Evolutionary conservation across 2,888 invertebrate species (phyloP), one percentile per base, ranked within the genome.

Genomic region (Cheilosia impressa): DNA sequence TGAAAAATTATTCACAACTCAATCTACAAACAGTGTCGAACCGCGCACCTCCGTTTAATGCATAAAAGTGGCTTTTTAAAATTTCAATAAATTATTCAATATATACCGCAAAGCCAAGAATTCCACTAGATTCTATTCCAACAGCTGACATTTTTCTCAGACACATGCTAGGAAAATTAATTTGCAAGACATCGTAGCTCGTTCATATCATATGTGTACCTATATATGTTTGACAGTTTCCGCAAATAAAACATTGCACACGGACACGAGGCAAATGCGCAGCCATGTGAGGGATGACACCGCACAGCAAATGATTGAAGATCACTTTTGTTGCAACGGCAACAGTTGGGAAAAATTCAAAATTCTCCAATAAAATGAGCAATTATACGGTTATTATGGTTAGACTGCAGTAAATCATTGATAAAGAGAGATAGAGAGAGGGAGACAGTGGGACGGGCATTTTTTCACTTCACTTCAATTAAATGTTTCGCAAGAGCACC

Each of bases 1-100:
- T 13, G 4, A 13, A 38, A 13, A 38, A 38, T 1, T 38, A 38
- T 38, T 13, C 13, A 38, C 38, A 34, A 34, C 10, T 10, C 3
- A 34, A 34, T 10, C 34, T 34, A 34, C 34, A 13, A 13, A 38
- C 38, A 38, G 38, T 38, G 38, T 38, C 38, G 13, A 38, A 1
- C 38, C 1, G 38, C 13, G 38, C 13, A 10, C 38, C 38, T 38
- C 2, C 38, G 13, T 38, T 13, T 13, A 13, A 38, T 38, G 4
- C 4, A 38, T 38, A 38, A 13, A 38, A 38, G 38, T 38, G 38
- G 13, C 3, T 13, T 38, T 38, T 38, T 13, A 4, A 50, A 63
- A 53, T 71, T 71, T 10, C 38, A 66, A 78, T 83, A 83, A 77
- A 77, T 83, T 68, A 73, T 83, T 83, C 72, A 82, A 58, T 9